Percentiles rank a stretch among this genome's conserved stretches.
Evolutionary conservation across 2,113 vertebrate species (phyloP).

Genomic region (Lagopus leucura): DNA sequence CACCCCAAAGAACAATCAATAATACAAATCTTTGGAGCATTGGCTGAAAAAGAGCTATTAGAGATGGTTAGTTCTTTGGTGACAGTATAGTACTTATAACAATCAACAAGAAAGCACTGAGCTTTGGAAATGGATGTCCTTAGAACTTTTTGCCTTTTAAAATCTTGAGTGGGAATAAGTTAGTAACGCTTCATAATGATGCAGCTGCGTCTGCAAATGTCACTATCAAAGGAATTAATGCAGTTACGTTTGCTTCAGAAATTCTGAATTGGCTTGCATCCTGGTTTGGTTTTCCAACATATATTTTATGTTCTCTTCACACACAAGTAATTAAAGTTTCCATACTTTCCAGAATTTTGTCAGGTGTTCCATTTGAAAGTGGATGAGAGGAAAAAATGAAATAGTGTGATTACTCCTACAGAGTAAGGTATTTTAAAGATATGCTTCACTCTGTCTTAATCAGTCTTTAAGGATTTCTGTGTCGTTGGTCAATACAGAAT

Average conservation of each 20-base stretch:
- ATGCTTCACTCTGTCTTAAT: neutral
- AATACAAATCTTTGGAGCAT: neutral
- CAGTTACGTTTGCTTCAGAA: neutral
- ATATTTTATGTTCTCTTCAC: neutral
- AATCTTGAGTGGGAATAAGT: neutral
- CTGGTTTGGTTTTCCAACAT: neutral
- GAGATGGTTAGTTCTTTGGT: neutral
- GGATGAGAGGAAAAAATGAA: neutral
- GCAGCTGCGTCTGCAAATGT: neutral
- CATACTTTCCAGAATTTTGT: neutral
- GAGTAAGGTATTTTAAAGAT: neutral
- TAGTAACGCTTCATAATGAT: neutral
- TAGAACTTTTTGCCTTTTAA: neutral
- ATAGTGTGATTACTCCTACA: neutral
- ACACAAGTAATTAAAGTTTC: neutral
- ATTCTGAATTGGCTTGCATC: neutral
- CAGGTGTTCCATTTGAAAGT: neutral
- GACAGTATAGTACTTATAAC: neutral
- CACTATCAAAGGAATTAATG: neutral
- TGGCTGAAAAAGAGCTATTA: neutral
- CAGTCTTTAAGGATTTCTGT: neutral
- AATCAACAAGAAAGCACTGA: neutral
- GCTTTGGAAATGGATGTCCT: neutral
- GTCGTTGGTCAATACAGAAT: neutral
- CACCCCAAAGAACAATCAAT: neutral